phyloP scores from a whole-genome alignment of 2,888 invertebrate species.

The Arctia plantaginis region DNA sequence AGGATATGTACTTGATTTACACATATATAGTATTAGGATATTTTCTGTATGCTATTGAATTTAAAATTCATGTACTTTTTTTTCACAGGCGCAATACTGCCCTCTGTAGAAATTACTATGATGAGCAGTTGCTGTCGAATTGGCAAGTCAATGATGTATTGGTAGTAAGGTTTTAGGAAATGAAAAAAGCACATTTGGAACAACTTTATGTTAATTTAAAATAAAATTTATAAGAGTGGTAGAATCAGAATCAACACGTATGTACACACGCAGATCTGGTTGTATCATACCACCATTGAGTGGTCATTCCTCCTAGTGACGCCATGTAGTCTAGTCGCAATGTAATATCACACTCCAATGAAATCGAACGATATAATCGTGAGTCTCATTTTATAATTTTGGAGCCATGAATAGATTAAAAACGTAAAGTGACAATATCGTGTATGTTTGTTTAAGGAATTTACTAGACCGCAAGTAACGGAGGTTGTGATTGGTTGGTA shows the following conservation, averaged over 20 bases:
- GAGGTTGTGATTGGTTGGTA: background rate
- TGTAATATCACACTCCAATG: conserved; percentile 61
- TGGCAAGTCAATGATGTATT: background rate
- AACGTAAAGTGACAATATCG: background rate
- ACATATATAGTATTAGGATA: background rate
- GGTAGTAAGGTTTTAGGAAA: background rate
- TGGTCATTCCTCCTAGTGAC: conserved; percentile 77
- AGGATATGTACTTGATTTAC: too few relatives aligned
- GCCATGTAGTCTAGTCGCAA: conserved; percentile 73
- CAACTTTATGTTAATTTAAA: background rate
- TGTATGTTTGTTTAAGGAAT: background rate
- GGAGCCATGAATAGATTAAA: background rate
- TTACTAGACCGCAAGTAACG: background rate
- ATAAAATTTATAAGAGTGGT: background rate
- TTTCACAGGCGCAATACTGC: too few relatives aligned
- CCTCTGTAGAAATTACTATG: background rate
- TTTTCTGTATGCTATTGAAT: too few relatives aligned
- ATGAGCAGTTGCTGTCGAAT: background rate
- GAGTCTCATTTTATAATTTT: conserved; percentile 29
- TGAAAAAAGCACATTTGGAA: background rate
- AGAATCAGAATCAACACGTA: conserved; percentile 42
- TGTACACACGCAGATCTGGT: conserved; percentile 34
- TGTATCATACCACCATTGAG: conserved; percentile 63
- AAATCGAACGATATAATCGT: conserved; percentile 52
- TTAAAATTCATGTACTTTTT: background rate